Conservation (phyloP, 2,113 vertebrate genomes). For the Recurvirostra avosetta region DNA sequence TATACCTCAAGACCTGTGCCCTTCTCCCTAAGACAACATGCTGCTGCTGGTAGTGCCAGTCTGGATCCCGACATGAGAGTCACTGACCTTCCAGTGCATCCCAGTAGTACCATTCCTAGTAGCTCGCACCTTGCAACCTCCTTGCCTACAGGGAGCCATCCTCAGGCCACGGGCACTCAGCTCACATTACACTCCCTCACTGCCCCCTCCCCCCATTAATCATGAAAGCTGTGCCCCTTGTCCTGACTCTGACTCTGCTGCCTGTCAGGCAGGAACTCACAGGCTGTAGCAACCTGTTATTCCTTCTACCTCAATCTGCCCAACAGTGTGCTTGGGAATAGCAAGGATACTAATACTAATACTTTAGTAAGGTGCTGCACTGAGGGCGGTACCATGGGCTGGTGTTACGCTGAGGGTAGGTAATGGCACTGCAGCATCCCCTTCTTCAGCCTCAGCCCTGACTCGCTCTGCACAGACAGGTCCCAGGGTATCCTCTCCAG, state of each 20-base stretch:
- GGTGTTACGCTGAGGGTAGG: conserved; percentile 70
- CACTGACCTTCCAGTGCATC: background rate
- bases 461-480: background rate
- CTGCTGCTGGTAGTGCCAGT: background rate
- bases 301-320: background rate
- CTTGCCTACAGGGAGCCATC: background rate
- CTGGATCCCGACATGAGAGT: rapidly evolving
- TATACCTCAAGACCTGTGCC: background rate
- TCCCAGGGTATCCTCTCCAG: conserved; percentile 21
- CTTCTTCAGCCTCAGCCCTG: conserved; percentile 45
- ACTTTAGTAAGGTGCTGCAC: background rate
- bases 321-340: background rate
- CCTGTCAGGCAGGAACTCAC: background rate
- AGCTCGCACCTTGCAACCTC: background rate
- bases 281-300: background rate
- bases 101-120: background rate
- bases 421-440: conserved; percentile 40
- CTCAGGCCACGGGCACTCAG: background rate
- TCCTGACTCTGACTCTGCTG: background rate
- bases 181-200: background rate
- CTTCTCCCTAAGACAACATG: background rate
- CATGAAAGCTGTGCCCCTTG: background rate
- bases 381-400: conserved; percentile 39
- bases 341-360: background rate
- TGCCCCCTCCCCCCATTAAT: background rate